Base-by-base conservation (phyloP, 2,113 vertebrate genomes). In the Grammomys dolichurus region DNA sequence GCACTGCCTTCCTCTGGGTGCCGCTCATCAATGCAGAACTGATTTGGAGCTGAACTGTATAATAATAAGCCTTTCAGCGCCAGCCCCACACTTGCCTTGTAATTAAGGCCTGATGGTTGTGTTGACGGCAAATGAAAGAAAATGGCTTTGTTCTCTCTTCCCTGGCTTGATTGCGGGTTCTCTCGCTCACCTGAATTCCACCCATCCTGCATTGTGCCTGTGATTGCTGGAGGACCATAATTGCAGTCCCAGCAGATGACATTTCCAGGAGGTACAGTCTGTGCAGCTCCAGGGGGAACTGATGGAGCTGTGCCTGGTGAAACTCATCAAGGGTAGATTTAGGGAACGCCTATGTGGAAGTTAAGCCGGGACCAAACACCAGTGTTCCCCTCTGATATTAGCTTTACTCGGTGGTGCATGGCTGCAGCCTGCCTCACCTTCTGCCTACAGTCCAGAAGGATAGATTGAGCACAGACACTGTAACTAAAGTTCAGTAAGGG, bases 51-150 rank as follows among this genome's bases (percentile, higher is more conserved):
- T 94, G 98, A 98, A 98, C 98, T 96, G 98, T 97, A 97, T 98
- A 98, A 99, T 99, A 98, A 99, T 98, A 98, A 98, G 98, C 98
- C 98, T 99, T 99, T 99, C 98, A 98, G 98, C 98, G 97, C 98
- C 98, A 97, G 98, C 98, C 98, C 98, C 98, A 98, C 98, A 98
- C 99, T 98, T 98, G 98, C 98, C 98, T 98, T 97, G 98, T 99
- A 99, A 99, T 99, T 99, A 99, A 98, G 99, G 99, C 98, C 98
- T 98, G 99, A 99, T 98, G 98, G 98, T 98, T 98, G 98, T 98
- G 98, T 98, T 98, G 99, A 98, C 98, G 98, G 99, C 98, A 98
- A 98, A 98, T 99, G 98, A 99, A 98, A 99, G 98, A 99, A 98
- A 99, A 98, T 98, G 99, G 99, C 99, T 99, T 98, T 98, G 98